Conservation (phyloP, 2,888 invertebrate genomes). For the Meteorus colon region DNA sequence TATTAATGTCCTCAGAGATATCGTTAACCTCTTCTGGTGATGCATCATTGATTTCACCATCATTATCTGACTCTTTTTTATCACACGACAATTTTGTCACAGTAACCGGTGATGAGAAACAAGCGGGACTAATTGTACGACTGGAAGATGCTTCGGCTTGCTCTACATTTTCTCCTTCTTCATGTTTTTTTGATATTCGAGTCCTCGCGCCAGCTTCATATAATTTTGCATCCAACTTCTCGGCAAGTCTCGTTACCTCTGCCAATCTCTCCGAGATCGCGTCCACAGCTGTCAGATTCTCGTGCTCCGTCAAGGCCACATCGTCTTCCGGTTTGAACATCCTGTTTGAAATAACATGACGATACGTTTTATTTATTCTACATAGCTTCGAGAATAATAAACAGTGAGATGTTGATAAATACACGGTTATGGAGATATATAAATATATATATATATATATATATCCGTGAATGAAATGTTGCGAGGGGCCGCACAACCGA, state of each 20-base stretch:
- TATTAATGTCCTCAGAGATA: constrained; percentile 74
- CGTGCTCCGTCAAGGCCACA: constrained; percentile 42
- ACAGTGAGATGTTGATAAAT: neutral
- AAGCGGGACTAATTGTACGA: constrained; percentile 16
- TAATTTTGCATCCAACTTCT: constrained; percentile 77
- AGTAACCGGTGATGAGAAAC: neutral
- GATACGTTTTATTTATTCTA: neutral
- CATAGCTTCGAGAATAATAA: neutral
- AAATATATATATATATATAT: neutral
- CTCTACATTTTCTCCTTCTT: constrained; percentile 44
- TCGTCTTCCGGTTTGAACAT: constrained; percentile 61
- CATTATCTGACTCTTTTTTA: constrained; percentile 6
- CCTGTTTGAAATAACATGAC: constrained; percentile 54
- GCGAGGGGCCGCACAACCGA: neutral
- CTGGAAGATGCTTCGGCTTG: constrained; percentile 22
- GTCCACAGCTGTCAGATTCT: constrained; percentile 79
- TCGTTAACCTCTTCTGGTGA: constrained; percentile 41
- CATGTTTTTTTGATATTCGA: constrained; percentile 56
- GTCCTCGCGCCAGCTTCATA: constrained; percentile 69
- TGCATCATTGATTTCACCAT: constrained; percentile 21
- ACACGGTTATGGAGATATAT: neutral
- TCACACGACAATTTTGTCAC: neutral
- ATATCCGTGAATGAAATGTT: constrained; percentile 23
- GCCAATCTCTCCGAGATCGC: constrained; percentile 80
- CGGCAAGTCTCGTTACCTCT: constrained; percentile 80